These are phyloP conservation scores for Manis javanica DNA, from an alignment of 2,797 vertebrate species.

Conservation along the genomic window DNA sequence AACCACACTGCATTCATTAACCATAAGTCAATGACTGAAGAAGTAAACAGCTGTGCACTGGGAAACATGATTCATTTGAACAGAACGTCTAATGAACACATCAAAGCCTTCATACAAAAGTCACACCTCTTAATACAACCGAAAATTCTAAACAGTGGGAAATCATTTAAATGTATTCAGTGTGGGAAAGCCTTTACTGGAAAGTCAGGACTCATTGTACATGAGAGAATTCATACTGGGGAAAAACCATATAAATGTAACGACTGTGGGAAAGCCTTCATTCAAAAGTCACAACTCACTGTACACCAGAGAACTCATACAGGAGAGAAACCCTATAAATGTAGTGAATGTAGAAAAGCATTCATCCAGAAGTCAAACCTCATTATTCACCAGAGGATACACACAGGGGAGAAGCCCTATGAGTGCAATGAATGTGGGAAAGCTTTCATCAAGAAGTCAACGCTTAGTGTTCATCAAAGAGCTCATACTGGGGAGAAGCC, in stretches of 20 bases:
- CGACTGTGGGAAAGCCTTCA: constrained; percentile 27
- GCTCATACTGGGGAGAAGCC: constrained; percentile 22
- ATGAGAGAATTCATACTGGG: constrained; percentile 52
- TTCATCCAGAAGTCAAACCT: constrained; percentile 10
- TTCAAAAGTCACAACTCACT: constrained; percentile 39
- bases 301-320: constrained; percentile 44
- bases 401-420: constrained; percentile 48
- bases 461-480: neutral
- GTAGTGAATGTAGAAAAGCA: constrained; percentile 21
- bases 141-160: neutral
- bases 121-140: neutral
- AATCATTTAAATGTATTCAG: constrained; percentile 1
- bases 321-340: constrained; percentile 28
- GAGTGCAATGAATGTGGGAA: constrained; percentile 50
- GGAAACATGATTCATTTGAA: neutral
- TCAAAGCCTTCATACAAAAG: neutral
- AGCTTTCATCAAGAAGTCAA: constrained; percentile 41
- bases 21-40: neutral
- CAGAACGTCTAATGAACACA: neutral
- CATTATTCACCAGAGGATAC: constrained; percentile 35
- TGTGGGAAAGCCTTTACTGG: constrained; percentile 39
- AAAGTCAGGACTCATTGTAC: constrained; percentile 16
- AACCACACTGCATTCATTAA: neutral
- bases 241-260: constrained; percentile 40
- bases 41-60: neutral